phyloP scores from a whole-genome alignment of 2,113 vertebrate species.

The Bufo bufo region DNA sequence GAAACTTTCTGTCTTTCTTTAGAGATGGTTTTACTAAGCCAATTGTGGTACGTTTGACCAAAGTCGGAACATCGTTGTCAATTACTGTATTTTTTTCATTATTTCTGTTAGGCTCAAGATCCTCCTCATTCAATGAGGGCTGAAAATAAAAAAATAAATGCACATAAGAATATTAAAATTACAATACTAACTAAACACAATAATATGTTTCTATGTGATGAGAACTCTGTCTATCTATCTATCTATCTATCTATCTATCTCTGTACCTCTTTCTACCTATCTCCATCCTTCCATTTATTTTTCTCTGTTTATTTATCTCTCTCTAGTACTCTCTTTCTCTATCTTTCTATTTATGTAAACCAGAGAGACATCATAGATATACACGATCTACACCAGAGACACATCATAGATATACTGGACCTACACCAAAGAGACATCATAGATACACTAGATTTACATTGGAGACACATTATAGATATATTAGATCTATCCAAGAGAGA shows the following conservation, averaged over 20 bases:
- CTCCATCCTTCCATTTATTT: neutral
- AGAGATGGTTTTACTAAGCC: conserved; percentile 40
- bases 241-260: no score
- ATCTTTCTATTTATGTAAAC: neutral
- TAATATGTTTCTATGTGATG: neutral
- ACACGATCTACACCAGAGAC: neutral
- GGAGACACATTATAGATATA: no score
- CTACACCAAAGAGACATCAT: neutral
- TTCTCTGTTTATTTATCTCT: no score
- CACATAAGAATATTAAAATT: neutral
- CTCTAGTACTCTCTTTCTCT: neutral
- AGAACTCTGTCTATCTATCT: no score
- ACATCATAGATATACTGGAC: neutral
- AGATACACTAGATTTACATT: neutral
- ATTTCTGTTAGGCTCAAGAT: neutral
- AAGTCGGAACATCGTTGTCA: neutral
- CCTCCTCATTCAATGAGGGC: neutral
- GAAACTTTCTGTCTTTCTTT: neutral
- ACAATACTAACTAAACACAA: neutral
- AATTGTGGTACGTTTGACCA: conserved; percentile 23
- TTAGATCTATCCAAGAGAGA: no score
- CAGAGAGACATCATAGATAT: neutral
- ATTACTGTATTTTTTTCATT: neutral
- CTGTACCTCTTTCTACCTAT: no score
- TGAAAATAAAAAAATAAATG: neutral